These are phyloP conservation scores for Lepidocyrtinus sp. DNA, from an alignment of 2,888 invertebrate species.

Conservation along the genomic window DNA sequence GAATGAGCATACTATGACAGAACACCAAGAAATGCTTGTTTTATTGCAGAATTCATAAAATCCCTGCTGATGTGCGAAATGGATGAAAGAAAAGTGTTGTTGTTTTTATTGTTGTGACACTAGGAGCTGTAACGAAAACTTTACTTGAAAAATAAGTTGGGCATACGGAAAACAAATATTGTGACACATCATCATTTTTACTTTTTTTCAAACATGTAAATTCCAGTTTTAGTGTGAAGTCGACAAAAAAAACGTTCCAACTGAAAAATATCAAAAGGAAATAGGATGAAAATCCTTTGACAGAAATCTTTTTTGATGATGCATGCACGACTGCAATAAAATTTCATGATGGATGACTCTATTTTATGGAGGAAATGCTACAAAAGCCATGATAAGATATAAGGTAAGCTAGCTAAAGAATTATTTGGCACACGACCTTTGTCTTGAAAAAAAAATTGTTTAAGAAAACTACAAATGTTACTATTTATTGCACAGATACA, in stretches of 20 bases:
- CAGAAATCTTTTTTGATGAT: conserved; percentile 32
- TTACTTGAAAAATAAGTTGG: too few species aligned
- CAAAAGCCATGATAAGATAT: neutral
- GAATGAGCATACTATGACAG: neutral
- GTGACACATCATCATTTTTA: neutral
- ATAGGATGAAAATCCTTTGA: conserved; percentile 20
- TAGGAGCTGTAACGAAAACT: too few species aligned
- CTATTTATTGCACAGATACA: neutral
- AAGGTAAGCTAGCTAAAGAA: neutral
- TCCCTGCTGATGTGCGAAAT: conserved; percentile 28
- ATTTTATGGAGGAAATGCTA: neutral
- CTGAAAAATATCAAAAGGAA: neutral
- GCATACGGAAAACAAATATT: neutral
- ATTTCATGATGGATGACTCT: conserved; percentile 20
- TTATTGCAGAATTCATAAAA: conserved; percentile 10
- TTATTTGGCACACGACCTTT: neutral
- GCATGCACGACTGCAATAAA: conserved; percentile 10
- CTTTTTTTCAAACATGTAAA: neutral
- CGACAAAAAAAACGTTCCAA: neutral
- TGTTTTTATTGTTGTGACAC: neutral
- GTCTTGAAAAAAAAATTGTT: neutral
- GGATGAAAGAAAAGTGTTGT: conserved; percentile 18
- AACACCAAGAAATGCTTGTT: neutral
- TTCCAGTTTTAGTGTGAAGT: neutral
- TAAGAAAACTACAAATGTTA: neutral